Percentiles rank a stretch among this genome's conserved stretches.
Conservation (phyloP, 2,888 invertebrate species). For the Drosophila barbarae region DNA sequence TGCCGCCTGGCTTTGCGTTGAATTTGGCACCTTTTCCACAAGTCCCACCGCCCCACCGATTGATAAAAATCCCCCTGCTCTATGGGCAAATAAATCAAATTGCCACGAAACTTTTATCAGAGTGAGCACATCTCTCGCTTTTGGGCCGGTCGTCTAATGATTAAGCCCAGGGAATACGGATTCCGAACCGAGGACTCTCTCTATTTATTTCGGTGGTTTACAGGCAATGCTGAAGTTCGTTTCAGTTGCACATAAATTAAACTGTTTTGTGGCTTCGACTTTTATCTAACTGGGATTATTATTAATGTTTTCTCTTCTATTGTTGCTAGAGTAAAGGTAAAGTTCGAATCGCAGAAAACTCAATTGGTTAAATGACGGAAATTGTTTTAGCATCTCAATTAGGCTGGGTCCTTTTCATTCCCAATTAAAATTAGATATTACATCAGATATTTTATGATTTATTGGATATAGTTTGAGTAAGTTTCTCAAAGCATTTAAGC, state of each 20-base stretch:
- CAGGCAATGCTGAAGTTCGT: constrained; percentile 3
- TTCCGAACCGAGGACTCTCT: background rate
- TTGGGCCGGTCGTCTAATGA: constrained; percentile 20
- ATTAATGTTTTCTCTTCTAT: constrained; percentile 25
- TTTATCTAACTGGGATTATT: constrained; percentile 38
- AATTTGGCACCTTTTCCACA: constrained; percentile 42
- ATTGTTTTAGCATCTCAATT: constrained; percentile 24
- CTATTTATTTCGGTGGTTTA: constrained; percentile 10
- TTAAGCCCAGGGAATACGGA: constrained; percentile 13
- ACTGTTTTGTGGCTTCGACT: constrained; percentile 17
- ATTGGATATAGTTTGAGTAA: background rate
- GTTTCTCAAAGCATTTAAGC: too few species aligned
- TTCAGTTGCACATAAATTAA: constrained; percentile 32
- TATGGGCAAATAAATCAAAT: constrained; percentile 41
- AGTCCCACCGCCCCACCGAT: background rate
- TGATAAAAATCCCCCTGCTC: constrained; percentile 34
- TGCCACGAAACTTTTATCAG: constrained; percentile 39
- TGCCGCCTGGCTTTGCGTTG: constrained; percentile 27
- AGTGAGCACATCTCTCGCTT: constrained; percentile 28
- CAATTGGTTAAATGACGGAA: constrained; percentile 20
- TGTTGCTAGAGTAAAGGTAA: background rate
- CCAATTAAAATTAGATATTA: constrained; percentile 1
- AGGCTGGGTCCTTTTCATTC: background rate
- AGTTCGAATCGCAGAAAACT: background rate
- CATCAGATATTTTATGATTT: background rate